A percentile compares a stretch with the other conserved stretches of the same genome.
phyloP scores from a whole-genome alignment of 2,888 invertebrate genomes.

The Acanthacorydalis orientalis region DNA sequence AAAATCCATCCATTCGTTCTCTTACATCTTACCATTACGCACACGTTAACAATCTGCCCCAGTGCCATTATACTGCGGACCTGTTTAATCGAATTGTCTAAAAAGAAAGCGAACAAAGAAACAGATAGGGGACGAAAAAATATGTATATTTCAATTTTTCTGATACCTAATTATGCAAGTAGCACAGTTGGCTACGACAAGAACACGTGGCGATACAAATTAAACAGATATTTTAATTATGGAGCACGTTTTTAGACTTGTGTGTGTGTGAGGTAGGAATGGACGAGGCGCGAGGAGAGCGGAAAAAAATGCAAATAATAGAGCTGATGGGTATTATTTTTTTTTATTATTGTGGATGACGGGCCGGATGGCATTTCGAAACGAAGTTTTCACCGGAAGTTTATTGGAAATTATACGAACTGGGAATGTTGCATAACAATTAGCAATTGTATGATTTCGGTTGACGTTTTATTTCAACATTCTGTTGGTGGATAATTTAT shows the following conservation, averaged over 20 bases:
- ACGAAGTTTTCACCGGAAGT: no score
- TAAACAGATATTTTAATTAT: conserved; percentile 7
- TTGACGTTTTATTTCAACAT: no score
- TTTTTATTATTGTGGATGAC: not conserved
- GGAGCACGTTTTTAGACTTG: conserved; percentile 6
- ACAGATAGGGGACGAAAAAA: not conserved
- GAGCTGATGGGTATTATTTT: not conserved
- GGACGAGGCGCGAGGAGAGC: not conserved
- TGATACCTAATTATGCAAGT: conserved; percentile 5
- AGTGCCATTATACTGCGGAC: not conserved
- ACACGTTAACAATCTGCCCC: not conserved
- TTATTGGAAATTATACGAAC: no score
- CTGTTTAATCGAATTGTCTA: not conserved
- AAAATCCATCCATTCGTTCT: not conserved
- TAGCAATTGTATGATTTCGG: no score
- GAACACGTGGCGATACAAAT: conserved; percentile 3
- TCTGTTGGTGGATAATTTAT: no score
- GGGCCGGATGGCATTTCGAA: no score
- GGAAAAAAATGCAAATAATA: not conserved
- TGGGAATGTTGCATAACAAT: no score
- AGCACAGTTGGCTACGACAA: not conserved
- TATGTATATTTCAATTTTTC: conserved; percentile 1
- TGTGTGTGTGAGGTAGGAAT: not conserved
- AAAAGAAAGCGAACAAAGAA: not conserved
- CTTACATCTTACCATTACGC: no score